Conservation (phyloP, 2,113 vertebrate species). For the Excalfactoria chinensis region DNA sequence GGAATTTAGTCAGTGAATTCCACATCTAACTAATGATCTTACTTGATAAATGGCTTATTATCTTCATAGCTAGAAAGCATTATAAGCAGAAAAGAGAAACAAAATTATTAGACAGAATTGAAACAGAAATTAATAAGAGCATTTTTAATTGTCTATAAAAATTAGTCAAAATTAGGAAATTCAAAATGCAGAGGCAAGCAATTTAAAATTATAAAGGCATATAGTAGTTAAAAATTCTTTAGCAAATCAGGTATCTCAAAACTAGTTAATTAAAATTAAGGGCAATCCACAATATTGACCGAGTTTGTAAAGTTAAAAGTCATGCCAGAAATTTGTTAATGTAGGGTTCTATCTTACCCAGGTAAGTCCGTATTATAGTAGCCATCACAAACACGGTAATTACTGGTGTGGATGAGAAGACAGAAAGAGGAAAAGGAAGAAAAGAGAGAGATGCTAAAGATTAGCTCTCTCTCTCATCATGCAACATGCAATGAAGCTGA, state of each 20-base stretch:
- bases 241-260: constrained; percentile 81
- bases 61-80: constrained; percentile 99
- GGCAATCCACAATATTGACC: constrained; percentile 81
- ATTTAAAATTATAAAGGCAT: constrained; percentile 83
- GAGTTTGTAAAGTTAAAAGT: constrained; percentile 80
- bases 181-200: constrained; percentile 83
- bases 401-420: constrained; percentile 95
- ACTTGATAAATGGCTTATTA: constrained; percentile 99
- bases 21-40: constrained; percentile 96
- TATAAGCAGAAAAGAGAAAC: constrained; percentile 99
- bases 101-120: constrained; percentile 92
- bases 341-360: constrained; percentile 95
- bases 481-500: constrained; percentile 91
- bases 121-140: constrained; percentile 89
- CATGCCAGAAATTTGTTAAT: constrained; percentile 87
- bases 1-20: constrained; percentile 84
- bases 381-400: constrained; percentile 99
- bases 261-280: constrained; percentile 78
- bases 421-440: constrained; percentile 85
- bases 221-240: constrained; percentile 76
- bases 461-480: constrained; percentile 92
- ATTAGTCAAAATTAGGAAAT: constrained; percentile 83
- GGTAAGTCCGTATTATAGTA: constrained; percentile 99
- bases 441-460: constrained; percentile 92
- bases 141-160: constrained; percentile 83